These are phyloP conservation scores for Cephus runcator DNA, from an alignment of 2,888 invertebrate species.

Conservation along the genomic window DNA sequence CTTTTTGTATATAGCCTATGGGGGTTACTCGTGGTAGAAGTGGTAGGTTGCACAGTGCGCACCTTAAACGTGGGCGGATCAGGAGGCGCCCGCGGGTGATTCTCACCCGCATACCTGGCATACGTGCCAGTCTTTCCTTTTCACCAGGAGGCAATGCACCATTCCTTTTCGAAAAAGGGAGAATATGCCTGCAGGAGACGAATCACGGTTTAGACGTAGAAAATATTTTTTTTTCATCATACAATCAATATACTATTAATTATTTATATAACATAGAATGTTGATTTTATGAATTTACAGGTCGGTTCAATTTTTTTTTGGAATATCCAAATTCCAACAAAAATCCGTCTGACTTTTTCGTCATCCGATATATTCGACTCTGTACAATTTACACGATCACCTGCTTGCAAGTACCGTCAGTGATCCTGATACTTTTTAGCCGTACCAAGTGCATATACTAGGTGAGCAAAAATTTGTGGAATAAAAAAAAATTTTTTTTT, in stretches of 20 bases:
- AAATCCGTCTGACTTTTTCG: background rate
- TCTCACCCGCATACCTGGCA: constrained; percentile 59
- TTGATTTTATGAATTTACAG: background rate
- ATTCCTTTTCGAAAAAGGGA: background rate
- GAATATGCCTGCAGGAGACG: background rate
- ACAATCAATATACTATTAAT: background rate
- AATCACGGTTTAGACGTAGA: background rate
- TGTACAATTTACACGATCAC: background rate
- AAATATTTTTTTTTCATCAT: background rate
- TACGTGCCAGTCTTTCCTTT: constrained; percentile 38
- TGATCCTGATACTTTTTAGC: background rate
- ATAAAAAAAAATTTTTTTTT: background rate
- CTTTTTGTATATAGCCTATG: constrained; percentile 4
- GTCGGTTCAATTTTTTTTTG: background rate
- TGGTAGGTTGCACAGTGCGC: constrained; percentile 35
- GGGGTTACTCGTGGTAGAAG: constrained; percentile 9
- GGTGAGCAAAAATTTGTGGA: background rate
- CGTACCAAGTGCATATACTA: background rate
- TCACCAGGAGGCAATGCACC: constrained; percentile 16
- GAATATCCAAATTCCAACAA: background rate
- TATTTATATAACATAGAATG: background rate
- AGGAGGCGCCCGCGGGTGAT: constrained; percentile 49
- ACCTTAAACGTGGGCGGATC: constrained; percentile 60
- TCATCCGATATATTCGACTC: background rate
- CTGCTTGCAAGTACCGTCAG: background rate